These are phyloP conservation scores for Palythoa grandiflora DNA, from an alignment of 92 coral and sea anemone genomes.

Conservation along the genomic window DNA sequence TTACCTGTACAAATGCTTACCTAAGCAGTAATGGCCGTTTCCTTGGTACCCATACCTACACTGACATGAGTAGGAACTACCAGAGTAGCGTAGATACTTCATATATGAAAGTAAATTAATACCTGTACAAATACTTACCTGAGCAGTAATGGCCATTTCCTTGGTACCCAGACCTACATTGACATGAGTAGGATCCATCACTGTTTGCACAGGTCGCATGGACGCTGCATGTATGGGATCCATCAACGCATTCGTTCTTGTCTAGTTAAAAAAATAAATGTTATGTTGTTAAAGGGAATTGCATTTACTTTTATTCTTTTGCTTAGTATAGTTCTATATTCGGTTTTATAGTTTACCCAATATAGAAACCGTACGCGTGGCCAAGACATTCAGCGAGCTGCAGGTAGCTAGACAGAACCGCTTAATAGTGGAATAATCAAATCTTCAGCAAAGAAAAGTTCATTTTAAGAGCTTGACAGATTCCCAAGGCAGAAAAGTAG, in stretches of 20 bases:
- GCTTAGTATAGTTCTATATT: not conserved
- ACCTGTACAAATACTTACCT: constrained; percentile 9
- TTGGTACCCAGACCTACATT: not conserved
- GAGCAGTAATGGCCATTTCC: constrained; percentile 1
- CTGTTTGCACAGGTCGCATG: not conserved
- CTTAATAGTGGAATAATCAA: too few species aligned
- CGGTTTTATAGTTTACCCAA: not conserved
- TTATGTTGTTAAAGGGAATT: not conserved
- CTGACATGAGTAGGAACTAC: not conserved
- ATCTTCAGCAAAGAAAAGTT: too few species aligned
- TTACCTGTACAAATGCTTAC: not conserved
- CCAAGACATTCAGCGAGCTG: too few species aligned
- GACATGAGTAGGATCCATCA: constrained; percentile 1
- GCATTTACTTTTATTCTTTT: not conserved
- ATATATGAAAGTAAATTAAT: too few species aligned
- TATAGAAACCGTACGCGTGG: too few species aligned
- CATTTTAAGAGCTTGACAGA: too few species aligned
- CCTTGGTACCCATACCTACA: not conserved
- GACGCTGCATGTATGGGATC: not conserved
- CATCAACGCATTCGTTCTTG: not conserved
- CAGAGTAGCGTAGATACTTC: not conserved
- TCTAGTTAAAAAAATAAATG: not conserved
- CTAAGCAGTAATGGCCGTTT: constrained; percentile 1
- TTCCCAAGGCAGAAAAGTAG: too few species aligned
- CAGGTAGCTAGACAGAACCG: too few species aligned